Conservation (phyloP, 2,113 vertebrate genomes). For the Amblyopsis rosae region DNA sequence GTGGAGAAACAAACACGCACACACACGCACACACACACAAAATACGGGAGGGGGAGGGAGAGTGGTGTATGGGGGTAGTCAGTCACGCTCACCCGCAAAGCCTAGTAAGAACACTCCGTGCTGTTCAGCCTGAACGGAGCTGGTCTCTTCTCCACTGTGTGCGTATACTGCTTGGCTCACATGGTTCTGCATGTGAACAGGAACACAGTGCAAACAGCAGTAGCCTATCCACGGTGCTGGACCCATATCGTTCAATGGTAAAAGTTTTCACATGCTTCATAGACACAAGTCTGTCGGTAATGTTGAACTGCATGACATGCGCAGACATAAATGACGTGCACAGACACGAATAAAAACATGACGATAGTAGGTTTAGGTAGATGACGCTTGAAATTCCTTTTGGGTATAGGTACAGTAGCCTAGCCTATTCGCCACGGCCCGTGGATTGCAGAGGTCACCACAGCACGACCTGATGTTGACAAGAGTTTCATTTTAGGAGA, state of each 20-base stretch:
- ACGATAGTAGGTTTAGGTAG: background rate
- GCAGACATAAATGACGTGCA: background rate
- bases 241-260: background rate
- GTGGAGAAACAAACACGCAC: background rate
- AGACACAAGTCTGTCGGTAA: too few species aligned
- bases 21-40: conserved; percentile 1
- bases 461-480: conserved; percentile 52
- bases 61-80: conserved; percentile 12
- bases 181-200: conserved; percentile 70
- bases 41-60: conserved; percentile 15
- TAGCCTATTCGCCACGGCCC: background rate
- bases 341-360: background rate
- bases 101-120: conserved; percentile 54
- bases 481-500: conserved; percentile 56
- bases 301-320: conserved; percentile 3
- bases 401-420: conserved; percentile 2
- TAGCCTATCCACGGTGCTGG: conserved; percentile 31
- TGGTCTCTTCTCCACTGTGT: conserved; percentile 53
- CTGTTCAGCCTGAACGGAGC: conserved; percentile 65
- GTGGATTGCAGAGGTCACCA: conserved; percentile 51
- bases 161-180: conserved; percentile 62
- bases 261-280: background rate
- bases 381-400: conserved; percentile 17
- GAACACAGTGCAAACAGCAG: conserved; percentile 41
- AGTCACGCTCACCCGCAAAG: conserved; percentile 44